A percentile compares a stretch with the other conserved stretches of the same genome.
phyloP scores from a whole-genome alignment of 2,113 vertebrate species.

The Cynopterus brachyotis region DNA sequence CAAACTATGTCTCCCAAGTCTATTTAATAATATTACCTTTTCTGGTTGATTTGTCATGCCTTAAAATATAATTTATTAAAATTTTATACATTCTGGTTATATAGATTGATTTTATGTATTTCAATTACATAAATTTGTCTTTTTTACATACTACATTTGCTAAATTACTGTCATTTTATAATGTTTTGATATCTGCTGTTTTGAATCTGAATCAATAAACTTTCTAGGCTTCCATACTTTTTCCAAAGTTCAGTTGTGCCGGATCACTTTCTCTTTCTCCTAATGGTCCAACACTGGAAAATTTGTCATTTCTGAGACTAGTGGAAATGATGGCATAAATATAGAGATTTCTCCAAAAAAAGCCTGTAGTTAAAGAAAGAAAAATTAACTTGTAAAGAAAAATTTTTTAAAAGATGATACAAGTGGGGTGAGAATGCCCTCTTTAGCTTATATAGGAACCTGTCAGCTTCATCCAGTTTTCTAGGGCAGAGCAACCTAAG shows the following conservation, averaged over 20 bases:
- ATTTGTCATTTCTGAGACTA: background rate
- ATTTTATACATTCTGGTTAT: constrained; percentile 18
- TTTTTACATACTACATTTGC: background rate
- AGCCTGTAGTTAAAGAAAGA: background rate
- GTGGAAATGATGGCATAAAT: background rate
- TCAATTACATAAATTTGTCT: constrained; percentile 9
- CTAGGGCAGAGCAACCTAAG: background rate
- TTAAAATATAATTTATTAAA: constrained; percentile 35
- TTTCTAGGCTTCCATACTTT: constrained; percentile 25
- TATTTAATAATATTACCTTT: constrained; percentile 30
- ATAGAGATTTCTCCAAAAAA: constrained; percentile 35
- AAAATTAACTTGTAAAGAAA: constrained; percentile 10
- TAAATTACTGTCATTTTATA: constrained; percentile 33
- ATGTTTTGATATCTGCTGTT: constrained; percentile 33
- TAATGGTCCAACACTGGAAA: background rate
- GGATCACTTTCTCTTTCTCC: background rate
- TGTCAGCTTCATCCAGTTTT: background rate
- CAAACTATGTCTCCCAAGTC: background rate
- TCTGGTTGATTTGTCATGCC: constrained; percentile 15
- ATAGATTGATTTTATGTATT: background rate
- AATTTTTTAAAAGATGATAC: background rate
- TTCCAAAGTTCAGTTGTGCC: background rate
- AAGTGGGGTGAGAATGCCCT: background rate
- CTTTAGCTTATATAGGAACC: background rate
- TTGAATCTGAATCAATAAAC: constrained; percentile 36